Evolutionary conservation across 2,113 vertebrate species (phyloP), one percentile per base, ranked within the genome.

Genomic region (Numida meleagris): DNA sequence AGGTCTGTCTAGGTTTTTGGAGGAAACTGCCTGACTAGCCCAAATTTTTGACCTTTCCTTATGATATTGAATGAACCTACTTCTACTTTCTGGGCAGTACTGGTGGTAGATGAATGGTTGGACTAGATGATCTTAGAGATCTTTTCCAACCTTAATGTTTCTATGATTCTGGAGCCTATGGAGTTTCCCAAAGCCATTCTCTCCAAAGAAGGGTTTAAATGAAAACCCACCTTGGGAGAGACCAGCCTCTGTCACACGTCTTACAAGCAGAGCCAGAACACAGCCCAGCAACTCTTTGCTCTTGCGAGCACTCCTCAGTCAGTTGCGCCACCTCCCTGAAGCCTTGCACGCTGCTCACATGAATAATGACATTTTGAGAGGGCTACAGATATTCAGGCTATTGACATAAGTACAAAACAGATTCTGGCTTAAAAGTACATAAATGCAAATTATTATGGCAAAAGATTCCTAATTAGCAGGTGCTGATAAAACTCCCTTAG

Each of bases 311-410:
- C 34, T 45, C 45, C 48, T 50, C 36, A 75, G 59, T 55, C 46
- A 80, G 71, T n/a, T 34, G 45, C 2, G 10, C 86, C 91, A 84
- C 24, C 31, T 42, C 71, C 45, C 38, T 3, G 1, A 68, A 91
- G 61, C 53, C 43, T 21, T 57, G 57, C 74, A 73, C 65, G 45
- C 89, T 89, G 82, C 81, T 93, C 88, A 89, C 53, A 65, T 36
- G 59, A 95, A 8, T 89, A 91, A 91, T 55, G 46, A 67, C 80
- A 91, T 73, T 55, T 63, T 94, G 68, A 82, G 66, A 72, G n/a
- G 8, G 1, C 42, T 67, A 20, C 34, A 42, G 34, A 18, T 87
- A 78, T 18, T 72, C 48, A n/a, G 19, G 36, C 67, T 88, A 20
- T 74, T 94, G 82, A 88, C 75, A 53, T 1, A 86, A 3, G 42